Percentiles rank a stretch among this genome's conserved stretches.
These are phyloP conservation scores for Malurus leucopterus DNA, from an alignment of 2,797 vertebrate species.

Conservation along the genomic window DNA sequence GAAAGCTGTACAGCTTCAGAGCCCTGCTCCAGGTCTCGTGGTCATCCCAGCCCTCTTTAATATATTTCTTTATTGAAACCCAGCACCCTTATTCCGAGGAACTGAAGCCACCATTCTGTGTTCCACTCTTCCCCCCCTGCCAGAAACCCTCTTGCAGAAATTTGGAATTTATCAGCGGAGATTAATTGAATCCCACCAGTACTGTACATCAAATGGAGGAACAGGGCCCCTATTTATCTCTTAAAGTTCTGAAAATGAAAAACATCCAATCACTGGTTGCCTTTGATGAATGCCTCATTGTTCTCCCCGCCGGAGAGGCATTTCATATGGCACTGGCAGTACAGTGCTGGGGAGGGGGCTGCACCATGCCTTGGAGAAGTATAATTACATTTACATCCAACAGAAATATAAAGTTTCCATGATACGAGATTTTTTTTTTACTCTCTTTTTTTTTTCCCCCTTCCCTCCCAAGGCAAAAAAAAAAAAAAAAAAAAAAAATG, in stretches of 20 bases:
- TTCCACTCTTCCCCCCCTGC: background rate
- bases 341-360: background rate
- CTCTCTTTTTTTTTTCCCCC: fast-evolving
- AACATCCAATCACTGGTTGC: conserved; percentile 61
- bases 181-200: conserved; percentile 61
- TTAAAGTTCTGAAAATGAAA: conserved; percentile 67
- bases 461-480: background rate
- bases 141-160: conserved; percentile 8
- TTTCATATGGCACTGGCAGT: conserved; percentile 56
- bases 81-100: background rate
- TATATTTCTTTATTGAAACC: background rate
- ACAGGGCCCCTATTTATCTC: conserved; percentile 65
- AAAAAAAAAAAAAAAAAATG: background rate
- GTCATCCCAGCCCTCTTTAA: background rate
- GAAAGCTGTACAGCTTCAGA: background rate
- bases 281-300: conserved; percentile 68
- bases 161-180: conserved; percentile 52
- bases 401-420: conserved; percentile 27
- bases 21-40: background rate
- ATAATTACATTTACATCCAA: conserved; percentile 24
- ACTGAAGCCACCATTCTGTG: background rate
- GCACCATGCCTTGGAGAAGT: conserved; percentile 9
- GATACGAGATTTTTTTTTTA: background rate
- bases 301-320: conserved; percentile 50
- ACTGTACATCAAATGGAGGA: conserved; percentile 62